Base-by-base conservation (phyloP, 2,797 vertebrate species). In the Huso huso region DNA sequence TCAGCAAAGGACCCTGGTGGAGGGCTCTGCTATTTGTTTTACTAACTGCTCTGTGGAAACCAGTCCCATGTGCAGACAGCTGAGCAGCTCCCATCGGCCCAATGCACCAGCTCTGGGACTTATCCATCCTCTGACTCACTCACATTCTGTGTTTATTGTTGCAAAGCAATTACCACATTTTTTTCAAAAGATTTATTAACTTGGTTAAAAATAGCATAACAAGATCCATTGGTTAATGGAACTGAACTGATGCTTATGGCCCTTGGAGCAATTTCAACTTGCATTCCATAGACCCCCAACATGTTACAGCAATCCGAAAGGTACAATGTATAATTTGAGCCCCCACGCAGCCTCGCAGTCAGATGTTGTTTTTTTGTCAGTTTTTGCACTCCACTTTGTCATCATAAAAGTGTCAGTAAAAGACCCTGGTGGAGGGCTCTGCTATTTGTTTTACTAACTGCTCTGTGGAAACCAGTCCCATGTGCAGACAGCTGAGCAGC, bases 321-420 rank as follows among this genome's bases (percentile, higher is more conserved):
- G 37, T 5, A 37, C 37, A 37, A 37, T 37, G 37, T 37, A 5
- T 37, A 37, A 37, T 37, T 37, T 37, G 37, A 37, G 37, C 37
- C 37, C 1, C 37, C 37, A 37, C 5, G 5, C 37, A 37, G 37
- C 37, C 37, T 37, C 5, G n/a, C 55, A 7, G n/a, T n/a, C 55
- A 11, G 11, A 6, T 2, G 7, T 11, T 71, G 73, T 77, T 73
- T 73, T 72, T 80, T n/a, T n/a, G 78, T 76, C 69, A 70, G 70
- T 72, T 72, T 64, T 70, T 74, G 70, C 74, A 71, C 68, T 66
- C 75, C 71, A 80, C 76, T 81, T 79, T 73, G 83, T 83, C 79
- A 37, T 83, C 80, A 82, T 84, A 83, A 82, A 83, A 75, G 73
- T 80, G 81, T 82, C 80, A 78, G 77, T 78, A 74, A 75, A 66